These are phyloP conservation scores for Nipponia nippon DNA, from an alignment of 2,113 vertebrate genomes.

Conservation along the genomic window DNA sequence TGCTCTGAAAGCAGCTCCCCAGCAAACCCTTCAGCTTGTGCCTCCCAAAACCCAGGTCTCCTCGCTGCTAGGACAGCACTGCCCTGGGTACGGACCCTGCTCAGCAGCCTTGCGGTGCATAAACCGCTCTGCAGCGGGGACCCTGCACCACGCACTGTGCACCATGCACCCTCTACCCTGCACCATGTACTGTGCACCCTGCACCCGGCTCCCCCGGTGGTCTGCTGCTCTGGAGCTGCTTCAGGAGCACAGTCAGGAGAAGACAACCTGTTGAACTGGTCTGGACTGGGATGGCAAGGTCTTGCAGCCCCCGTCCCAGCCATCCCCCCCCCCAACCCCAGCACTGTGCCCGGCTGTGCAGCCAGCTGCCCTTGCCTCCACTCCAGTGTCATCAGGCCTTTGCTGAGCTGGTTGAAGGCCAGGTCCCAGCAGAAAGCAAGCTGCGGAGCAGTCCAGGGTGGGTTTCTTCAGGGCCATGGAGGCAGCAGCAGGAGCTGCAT, in stretches of 20 bases:
- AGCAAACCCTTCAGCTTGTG: not conserved
- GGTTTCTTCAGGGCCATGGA: not conserved
- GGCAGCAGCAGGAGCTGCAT: not conserved
- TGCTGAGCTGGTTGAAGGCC: not conserved
- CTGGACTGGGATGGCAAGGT: too few species aligned
- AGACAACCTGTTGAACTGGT: not conserved
- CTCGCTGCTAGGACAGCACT: not conserved
- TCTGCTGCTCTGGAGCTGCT: not conserved
- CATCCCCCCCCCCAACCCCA: not conserved
- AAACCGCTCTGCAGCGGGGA: too few species aligned
- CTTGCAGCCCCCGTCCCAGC: not conserved
- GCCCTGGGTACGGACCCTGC: not conserved
- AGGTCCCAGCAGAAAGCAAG: not conserved
- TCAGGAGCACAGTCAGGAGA: not conserved
- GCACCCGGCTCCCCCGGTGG: too few species aligned
- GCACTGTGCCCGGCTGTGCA: not conserved
- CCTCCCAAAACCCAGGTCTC: not conserved
- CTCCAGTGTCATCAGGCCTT: not conserved
- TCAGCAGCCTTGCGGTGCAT: fast-evolving
- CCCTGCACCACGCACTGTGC: too few species aligned
- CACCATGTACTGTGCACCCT: not conserved
- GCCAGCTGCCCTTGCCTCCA: not conserved
- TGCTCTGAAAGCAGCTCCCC: not conserved
- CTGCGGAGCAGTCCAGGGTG: not conserved
- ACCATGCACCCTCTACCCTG: too few species aligned